Base-by-base conservation (phyloP, 2,797 vertebrate genomes). In the Neopelma chrysocephalum region DNA sequence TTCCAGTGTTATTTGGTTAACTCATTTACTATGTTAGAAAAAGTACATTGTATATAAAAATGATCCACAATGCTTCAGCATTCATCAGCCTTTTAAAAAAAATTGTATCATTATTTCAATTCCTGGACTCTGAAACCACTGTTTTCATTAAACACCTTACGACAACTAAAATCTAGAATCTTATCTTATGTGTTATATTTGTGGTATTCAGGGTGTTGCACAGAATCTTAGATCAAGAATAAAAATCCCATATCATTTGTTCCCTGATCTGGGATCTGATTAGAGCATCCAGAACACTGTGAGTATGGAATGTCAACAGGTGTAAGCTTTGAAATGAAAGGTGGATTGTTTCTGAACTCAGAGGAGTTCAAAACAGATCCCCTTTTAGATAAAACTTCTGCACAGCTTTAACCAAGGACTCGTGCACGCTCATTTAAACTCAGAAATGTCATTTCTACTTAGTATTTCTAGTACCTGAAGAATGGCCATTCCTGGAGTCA, bases 401-500 rank as follows among this genome's bases (percentile, higher is more conserved):
- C 15, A 47, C 29, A 70, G 62, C 25, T 32, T 84, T 34, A 71
- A 82, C 40, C 40, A 76, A 62, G 43, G 54, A 56, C 16, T 81
- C 36, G 2, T 2, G 4, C 15, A n/a, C 31, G 58, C 31, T 36
- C 11, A 53, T 53, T 76, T 61, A 17, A 78, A 69, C n/a, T 81
- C 9, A 38, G 43, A 81, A 90, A 62, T 11, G 7, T 9, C 4
- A 42, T 34, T 90, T 81, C 65, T 58, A 53, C 32, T 64, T 62
- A 42, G 58, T 20, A 53, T 31, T 94, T 76, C 15, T 17, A n/a
- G 94, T 93, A 98, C 98, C 98, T 98, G 97, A 61, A 98, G 95
- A 91, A 98, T 53, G 65, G 56, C 7, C 97, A 98, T 98, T 71
- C 97, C 98, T 78, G 40, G 94, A 27, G 96, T 98, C 92, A 98